These are phyloP conservation scores for Chromobotia macracanthus DNA, from an alignment of 2,797 vertebrate species.

Conservation along the genomic window DNA sequence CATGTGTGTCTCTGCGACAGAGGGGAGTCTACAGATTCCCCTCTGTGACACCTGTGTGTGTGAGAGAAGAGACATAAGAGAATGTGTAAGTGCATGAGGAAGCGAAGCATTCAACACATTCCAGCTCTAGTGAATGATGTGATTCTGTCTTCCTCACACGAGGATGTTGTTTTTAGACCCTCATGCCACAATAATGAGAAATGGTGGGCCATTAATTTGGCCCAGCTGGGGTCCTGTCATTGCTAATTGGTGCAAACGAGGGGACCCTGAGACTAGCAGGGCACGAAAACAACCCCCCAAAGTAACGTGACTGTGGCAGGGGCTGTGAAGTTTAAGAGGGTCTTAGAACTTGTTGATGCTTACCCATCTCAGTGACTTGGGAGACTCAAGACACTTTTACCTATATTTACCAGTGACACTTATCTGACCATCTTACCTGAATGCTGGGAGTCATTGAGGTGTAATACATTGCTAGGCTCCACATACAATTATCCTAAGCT, in stretches of 20 bases:
- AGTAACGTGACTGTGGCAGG: constrained; percentile 30
- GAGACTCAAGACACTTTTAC: not conserved
- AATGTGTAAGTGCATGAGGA: constrained; percentile 37
- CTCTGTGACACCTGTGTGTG: constrained; percentile 1
- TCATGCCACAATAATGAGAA: constrained; percentile 40
- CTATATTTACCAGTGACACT: constrained; percentile 6
- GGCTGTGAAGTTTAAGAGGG: constrained; percentile 8
- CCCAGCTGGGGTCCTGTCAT: constrained; percentile 59
- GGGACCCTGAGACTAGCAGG: constrained; percentile 45
- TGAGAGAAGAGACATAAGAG: constrained; percentile 30
- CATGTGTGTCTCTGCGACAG: constrained; percentile 1
- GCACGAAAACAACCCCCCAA: constrained; percentile 51
- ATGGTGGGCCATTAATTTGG: constrained; percentile 46
- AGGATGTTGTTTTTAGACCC: constrained; percentile 59
- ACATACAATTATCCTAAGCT: constrained; percentile 21
- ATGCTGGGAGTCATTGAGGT: not conserved
- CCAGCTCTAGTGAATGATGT: constrained; percentile 54
- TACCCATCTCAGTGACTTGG: not conserved
- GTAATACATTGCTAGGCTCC: not conserved
- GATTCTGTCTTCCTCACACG: constrained; percentile 48
- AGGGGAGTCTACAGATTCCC: constrained; percentile 23
- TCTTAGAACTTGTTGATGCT: not conserved
- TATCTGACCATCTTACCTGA: constrained; percentile 27
- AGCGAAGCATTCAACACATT: constrained; percentile 45
- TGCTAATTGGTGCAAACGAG: constrained; percentile 61